Conservation (phyloP, 2,113 vertebrate genomes). For the Sander lucioperca region DNA sequence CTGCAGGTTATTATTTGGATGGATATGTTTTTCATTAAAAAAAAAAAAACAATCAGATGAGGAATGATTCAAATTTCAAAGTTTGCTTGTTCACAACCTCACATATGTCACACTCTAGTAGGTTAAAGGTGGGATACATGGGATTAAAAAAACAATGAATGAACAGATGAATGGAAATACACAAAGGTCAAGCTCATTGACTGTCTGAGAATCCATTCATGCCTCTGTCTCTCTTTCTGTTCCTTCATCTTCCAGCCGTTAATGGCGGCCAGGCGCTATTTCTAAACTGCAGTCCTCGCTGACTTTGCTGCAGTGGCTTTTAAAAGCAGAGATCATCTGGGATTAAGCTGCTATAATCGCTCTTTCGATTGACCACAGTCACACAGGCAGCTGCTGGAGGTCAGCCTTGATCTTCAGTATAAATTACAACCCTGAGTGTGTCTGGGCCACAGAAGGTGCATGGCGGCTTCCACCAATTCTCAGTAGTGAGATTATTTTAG, state of each 20-base stretch:
- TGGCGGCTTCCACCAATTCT: background rate
- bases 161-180: slow-evolving; percentile 24
- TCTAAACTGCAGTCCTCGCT: slow-evolving; percentile 2
- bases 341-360: slow-evolving; percentile 79
- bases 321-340: slow-evolving; percentile 75
- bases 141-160: slow-evolving; percentile 13
- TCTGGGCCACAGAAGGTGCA: background rate
- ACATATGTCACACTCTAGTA: too few species aligned
- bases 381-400: slow-evolving; percentile 63
- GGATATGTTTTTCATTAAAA: background rate
- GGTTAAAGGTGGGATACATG: background rate
- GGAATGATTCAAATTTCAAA: background rate
- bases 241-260: slow-evolving; percentile 40
- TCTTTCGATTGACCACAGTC: slow-evolving; percentile 66
- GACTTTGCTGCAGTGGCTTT: slow-evolving; percentile 64
- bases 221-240: slow-evolving; percentile 10
- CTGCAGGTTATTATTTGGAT: background rate
- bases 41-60: slow-evolving; percentile 6
- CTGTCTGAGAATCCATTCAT: slow-evolving; percentile 46
- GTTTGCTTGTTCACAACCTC: background rate
- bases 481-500: slow-evolving; percentile 40
- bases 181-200: slow-evolving; percentile 48
- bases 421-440: slow-evolving; percentile 37
- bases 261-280: background rate
- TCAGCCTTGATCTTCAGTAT: slow-evolving; percentile 58